Evolutionary conservation across 2,888 invertebrate species (phyloP).

Genomic region (Tetranychus truncatus): DNA sequence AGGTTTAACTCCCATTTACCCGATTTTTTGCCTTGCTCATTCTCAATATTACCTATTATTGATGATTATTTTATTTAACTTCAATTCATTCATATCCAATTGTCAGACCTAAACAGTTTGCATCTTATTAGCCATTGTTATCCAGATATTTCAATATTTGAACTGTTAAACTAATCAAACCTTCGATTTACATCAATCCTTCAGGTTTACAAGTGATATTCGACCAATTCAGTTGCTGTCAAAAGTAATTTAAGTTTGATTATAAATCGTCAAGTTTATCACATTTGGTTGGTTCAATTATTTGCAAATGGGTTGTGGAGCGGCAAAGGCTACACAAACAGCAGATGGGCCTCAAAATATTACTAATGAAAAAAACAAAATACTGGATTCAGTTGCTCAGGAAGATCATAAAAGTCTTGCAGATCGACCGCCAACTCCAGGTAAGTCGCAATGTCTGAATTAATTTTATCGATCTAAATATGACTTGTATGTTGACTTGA

Average conservation of each 20-base stretch:
- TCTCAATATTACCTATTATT: background rate
- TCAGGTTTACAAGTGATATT: too few species aligned
- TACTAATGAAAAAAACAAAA: background rate
- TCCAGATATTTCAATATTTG: too few species aligned
- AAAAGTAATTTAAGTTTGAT: too few species aligned
- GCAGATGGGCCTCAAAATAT: background rate
- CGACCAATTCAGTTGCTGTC: too few species aligned
- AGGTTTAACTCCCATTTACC: background rate
- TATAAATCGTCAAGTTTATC: too few species aligned
- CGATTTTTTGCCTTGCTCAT: background rate
- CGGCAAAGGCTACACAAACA: constrained; percentile 12
- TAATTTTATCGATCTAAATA: constrained; percentile 17
- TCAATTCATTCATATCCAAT: background rate
- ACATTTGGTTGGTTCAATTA: background rate
- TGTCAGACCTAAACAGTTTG: too few species aligned
- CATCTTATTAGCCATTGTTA: background rate
- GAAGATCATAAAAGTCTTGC: background rate
- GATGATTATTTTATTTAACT: background rate
- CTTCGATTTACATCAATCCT: too few species aligned
- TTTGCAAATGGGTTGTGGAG: constrained; percentile 14
- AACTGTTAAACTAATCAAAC: too few species aligned
- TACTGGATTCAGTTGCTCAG: background rate
- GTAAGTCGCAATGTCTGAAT: background rate
- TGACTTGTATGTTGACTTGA: constrained; percentile 30
- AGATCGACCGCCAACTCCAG: constrained; percentile 2